A percentile compares a stretch with the other conserved stretches of the same genome.
Evolutionary conservation across 2,888 invertebrate species (phyloP).

Genomic region (Dione juno): DNA sequence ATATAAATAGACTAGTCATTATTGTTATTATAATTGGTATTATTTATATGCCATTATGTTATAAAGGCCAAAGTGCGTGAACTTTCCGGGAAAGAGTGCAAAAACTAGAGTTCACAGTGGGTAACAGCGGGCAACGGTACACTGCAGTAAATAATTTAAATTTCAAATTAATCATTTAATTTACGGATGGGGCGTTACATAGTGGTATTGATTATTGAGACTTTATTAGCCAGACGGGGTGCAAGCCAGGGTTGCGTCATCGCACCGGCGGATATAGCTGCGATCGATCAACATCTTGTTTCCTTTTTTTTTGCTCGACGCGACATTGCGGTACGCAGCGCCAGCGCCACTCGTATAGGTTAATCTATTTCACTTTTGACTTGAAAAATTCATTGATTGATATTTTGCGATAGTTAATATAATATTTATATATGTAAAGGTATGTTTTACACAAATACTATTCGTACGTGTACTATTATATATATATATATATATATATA

Average conservation of each 20-base stretch:
- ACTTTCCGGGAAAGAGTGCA: conserved; percentile 9
- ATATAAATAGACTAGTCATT: conserved; percentile 4
- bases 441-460: neutral
- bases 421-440: neutral
- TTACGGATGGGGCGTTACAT: neutral
- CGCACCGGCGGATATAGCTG: conserved; percentile 66
- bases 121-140: no score
- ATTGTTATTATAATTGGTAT: conserved; percentile 5
- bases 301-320: conserved; percentile 63
- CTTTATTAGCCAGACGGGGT: neutral
- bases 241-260: conserved; percentile 58
- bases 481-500: no score
- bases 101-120: conserved; percentile 1
- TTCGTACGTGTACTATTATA: no score
- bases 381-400: neutral
- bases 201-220: neutral
- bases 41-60: conserved; percentile 9
- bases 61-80: conserved; percentile 14
- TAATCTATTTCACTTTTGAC: conserved; percentile 28
- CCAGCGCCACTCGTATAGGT: conserved; percentile 40
- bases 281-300: conserved; percentile 63
- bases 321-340: conserved; percentile 39
- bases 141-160: neutral
- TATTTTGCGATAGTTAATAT: neutral
- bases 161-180: conserved; percentile 12